Evolutionary conservation across 2,888 invertebrate genomes (phyloP), one percentile per base, ranked within the genome.

Genomic region (Leptinotarsa tumamoca): DNA sequence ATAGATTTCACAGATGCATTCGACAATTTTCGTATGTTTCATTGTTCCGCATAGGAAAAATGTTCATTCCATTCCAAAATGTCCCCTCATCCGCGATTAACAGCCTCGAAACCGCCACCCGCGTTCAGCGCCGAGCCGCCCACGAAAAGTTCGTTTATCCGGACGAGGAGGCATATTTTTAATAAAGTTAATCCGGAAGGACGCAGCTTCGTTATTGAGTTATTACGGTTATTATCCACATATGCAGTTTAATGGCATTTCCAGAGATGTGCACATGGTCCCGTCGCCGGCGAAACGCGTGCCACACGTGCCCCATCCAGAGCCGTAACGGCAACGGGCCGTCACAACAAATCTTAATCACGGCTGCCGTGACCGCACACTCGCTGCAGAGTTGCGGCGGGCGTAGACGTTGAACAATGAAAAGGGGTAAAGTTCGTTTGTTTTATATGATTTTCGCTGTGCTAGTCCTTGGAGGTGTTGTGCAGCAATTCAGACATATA

Each of bases 171-270:
- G 67, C 56, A 71, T 58, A 76, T 74, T 78, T 78, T 76, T 78
- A 78, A 78, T 75, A 78, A 78, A 78, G 67, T 74, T 74, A 78
- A 78, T 78, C 73, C 67, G 54, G 23, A 63, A 49, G 72, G 66
- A 51, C 68, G 74, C 72, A 52, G 58, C 66, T 68, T 50, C 70
- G 61, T 77, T 79, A 77, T 77, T 75, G 79, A 79, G 77, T 79
- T 79, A 79, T 79, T 75, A 79, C 75, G 79, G 75, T 73, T 75
- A 77, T 79, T 79, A 79, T 79, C 68, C 75, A 63, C 76, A 61
- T 79, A 78, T 78, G 79, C 78, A 78, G 68, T 79, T 70, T 79
- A 79, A 79, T 78, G 79, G 76, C 68, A 79, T 79, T 79, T 79
- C 76, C 78, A 79, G 79, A 61, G 69, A 71, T 70, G 73, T 75